Evolutionary conservation across 2,888 invertebrate genomes (phyloP), one percentile per base, ranked within the genome.

Genomic region (Caenorhabditis japonica): DNA sequence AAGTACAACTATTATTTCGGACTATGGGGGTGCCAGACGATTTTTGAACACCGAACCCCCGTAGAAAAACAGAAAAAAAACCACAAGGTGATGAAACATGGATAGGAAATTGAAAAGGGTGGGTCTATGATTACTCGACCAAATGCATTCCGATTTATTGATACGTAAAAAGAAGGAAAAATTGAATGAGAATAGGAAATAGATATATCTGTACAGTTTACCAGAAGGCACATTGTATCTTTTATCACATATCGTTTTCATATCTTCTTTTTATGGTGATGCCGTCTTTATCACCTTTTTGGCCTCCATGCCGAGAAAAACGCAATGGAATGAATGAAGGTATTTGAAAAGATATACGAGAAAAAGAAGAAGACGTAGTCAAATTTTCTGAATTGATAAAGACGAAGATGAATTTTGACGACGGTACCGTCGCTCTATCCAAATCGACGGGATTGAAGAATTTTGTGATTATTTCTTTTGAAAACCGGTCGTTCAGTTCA

Each of bases 261-360:
- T 49, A 39, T 49, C 10, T 55, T 44, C 19, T 44, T n/a, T n/a
- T n/a, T n/a, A n/a, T n/a, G n/a, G n/a, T n/a, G n/a, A n/a, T n/a
- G n/a, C n/a, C n/a, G n/a, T n/a, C n/a, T n/a, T n/a, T n/a, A n/a
- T n/a, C n/a, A n/a, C n/a, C n/a, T n/a, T n/a, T n/a, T n/a, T n/a
- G n/a, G n/a, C n/a, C n/a, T n/a, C n/a, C n/a, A n/a, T n/a, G n/a
- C n/a, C n/a, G n/a, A n/a, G 44, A 55, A 60, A 33, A 33, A 13
- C 8, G 21, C 41, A 27, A 21, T 15, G 38, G n/a, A n/a, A 15
- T 38, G 38, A 30, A n/a, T 19, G 21, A 44, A 49, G 34, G 51
- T 38, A 59, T 46, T 68, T 34, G 53, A 58, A 68, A 59, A 68
- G 68, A 68, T 58, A 68, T 52, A 59, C 38, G 49, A 39, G 47